Base-by-base conservation (phyloP, 2,113 vertebrate genomes). In the Vombatus ursinus region DNA sequence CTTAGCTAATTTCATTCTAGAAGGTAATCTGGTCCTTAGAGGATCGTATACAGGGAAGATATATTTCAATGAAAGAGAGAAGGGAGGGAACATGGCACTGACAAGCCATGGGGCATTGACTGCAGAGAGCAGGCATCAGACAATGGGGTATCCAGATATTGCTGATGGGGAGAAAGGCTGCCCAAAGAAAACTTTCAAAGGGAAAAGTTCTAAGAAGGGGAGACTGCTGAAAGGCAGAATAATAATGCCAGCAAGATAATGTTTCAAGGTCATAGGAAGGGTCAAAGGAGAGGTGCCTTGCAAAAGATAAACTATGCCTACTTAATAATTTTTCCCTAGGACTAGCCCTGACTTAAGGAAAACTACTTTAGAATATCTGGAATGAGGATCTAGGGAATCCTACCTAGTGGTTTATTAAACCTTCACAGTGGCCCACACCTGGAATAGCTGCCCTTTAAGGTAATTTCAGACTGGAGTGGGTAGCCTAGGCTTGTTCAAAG, bases 401-500 rank as follows among this genome's bases (percentile, higher is more conserved):
- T 61, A 61, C 31, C 68, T 84, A 84, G 37, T 84, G 68, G 16
- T 44, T 84, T 84, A 44, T 84, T 84, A 84, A 68, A 84, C 5
- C 19, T 84, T 84, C 6, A 84, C 68, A 77, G 37, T 84, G n/a
- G 37, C n/a, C n/a, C 68, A 84, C n/a, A 44, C 16, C 68, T 84
- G n/a, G n/a, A 84, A 84, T 19, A 44, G n/a, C n/a, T 84, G 8
- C 2, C 91, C 90, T 95, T 84, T 93, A 92, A 92, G 90, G 94
- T 6, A 54, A 22, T 53, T 91, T 91, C 25, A 95, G 91, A 25
- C 92, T 91, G 1, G 50, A 50, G 68, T 52, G 57, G 8, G 52
- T 95, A 47, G 6, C 54, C 96, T 90, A 14, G 91, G 53, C 4
- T 37, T 19, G 14, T 84, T n/a, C 68, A 84, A 77, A 77, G 19